These are phyloP conservation scores for Delphinus delphis DNA, from an alignment of 2,113 vertebrate species.

Conservation along the genomic window DNA sequence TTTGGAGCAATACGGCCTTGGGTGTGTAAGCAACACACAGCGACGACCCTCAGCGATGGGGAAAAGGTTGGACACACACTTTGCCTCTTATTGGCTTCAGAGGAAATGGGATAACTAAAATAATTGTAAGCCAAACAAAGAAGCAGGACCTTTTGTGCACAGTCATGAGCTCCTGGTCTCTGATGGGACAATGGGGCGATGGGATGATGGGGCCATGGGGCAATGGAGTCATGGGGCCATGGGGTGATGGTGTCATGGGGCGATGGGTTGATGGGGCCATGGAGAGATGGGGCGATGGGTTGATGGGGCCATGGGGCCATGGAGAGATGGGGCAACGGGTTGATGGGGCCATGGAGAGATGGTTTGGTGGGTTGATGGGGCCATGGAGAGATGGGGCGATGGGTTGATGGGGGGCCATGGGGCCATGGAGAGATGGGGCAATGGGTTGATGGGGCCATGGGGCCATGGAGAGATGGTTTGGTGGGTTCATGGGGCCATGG, in stretches of 20 bases:
- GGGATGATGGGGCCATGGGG: neutral
- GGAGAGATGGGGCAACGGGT: fast-evolving
- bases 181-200: fast-evolving
- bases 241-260: neutral
- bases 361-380: too few relatives aligned
- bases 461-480: neutral
- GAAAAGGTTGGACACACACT: neutral
- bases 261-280: fast-evolving
- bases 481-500: too few relatives aligned
- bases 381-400: neutral
- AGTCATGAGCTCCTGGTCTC: fast-evolving
- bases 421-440: neutral
- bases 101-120: fast-evolving
- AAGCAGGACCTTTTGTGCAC: neutral
- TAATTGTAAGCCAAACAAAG: too few relatives aligned
- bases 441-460: too few relatives aligned
- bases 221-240: neutral
- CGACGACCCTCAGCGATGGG: neutral
- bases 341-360: neutral
- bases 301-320: too few relatives aligned
- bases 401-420: too few relatives aligned
- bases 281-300: fast-evolving
- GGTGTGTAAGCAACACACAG: fast-evolving
- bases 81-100: neutral
- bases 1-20: fast-evolving